Percentiles rank a stretch among this genome's conserved stretches.
These are phyloP conservation scores for Pseudobourletiella spinata DNA, from an alignment of 1,140 invertebrate genomes.

Conservation along the genomic window DNA sequence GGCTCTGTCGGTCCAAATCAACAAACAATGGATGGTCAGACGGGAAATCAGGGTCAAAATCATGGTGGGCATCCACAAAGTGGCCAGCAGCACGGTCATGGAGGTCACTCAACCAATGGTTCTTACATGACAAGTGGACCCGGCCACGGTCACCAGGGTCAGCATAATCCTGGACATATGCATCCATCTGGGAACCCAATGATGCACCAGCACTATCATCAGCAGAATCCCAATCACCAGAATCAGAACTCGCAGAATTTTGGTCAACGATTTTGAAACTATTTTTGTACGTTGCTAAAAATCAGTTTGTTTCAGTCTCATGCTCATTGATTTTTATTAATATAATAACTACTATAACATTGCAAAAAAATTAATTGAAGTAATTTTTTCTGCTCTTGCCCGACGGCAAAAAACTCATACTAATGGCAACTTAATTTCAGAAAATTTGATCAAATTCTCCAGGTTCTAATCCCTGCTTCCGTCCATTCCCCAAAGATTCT, in stretches of 20 bases:
- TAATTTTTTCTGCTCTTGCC: too few relatives aligned
- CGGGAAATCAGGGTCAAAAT: conserved; percentile 3
- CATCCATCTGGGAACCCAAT: conserved; percentile 44
- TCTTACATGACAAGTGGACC: conserved; percentile 38
- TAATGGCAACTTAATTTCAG: too few relatives aligned
- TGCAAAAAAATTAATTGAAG: too few relatives aligned
- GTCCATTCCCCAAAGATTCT: too few relatives aligned
- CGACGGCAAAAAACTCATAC: too few relatives aligned
- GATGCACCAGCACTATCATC: conserved; percentile 46
- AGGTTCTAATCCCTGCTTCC: too few relatives aligned
- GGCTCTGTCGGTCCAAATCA: conserved; percentile 5
- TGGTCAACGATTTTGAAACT: conserved; percentile 30
- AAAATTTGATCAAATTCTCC: too few relatives aligned
- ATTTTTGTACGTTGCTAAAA: too few relatives aligned
- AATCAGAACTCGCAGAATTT: conserved; percentile 30
- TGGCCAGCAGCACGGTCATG: conserved; percentile 46
- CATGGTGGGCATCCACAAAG: conserved; percentile 42
- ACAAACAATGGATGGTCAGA: neutral
- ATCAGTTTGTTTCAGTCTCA: too few relatives aligned
- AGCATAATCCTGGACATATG: conserved; percentile 34
- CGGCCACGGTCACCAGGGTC: conserved; percentile 9
- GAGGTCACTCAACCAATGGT: conserved; percentile 39
- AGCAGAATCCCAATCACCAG: conserved; percentile 54
- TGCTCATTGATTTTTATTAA: too few relatives aligned
- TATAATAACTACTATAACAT: too few relatives aligned